Evolutionary conservation across 2,113 vertebrate species (phyloP).

Genomic region (Gymnorhina tibicen): DNA sequence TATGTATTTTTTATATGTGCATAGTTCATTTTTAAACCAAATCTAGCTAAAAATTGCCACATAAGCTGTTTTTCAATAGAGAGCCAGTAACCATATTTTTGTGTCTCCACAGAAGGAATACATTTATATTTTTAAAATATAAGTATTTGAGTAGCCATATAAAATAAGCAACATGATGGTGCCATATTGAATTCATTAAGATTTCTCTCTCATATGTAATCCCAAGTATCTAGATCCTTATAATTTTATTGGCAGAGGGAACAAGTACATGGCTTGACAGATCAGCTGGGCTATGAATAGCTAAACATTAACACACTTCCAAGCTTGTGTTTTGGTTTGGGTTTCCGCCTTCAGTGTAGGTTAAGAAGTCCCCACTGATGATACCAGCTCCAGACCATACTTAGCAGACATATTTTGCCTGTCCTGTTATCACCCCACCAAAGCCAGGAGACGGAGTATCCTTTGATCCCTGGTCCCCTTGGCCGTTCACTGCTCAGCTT

Average conservation of each 20-base stretch:
- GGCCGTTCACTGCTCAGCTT: neutral
- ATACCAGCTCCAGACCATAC: neutral
- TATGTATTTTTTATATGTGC: neutral
- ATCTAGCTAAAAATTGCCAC: slow-evolving; percentile 12
- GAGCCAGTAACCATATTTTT: neutral
- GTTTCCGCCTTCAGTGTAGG: neutral
- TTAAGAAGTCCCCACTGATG: neutral
- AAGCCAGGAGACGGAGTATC: neutral
- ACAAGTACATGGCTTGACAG: neutral
- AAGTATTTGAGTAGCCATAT: neutral
- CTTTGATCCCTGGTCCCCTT: neutral
- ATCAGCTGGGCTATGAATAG: neutral
- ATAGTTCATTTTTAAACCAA: slow-evolving; percentile 18
- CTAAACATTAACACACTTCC: neutral
- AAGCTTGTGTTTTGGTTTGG: neutral
- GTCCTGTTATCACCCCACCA: neutral
- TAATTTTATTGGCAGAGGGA: neutral
- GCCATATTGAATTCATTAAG: slow-evolving; percentile 27
- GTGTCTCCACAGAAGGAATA: slow-evolving; percentile 1
- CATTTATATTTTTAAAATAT: neutral
- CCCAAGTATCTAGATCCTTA: neutral
- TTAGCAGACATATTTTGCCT: neutral
- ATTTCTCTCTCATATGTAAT: neutral
- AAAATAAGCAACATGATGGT: slow-evolving; percentile 16
- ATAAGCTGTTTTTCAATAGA: neutral